Conservation (phyloP, 2,888 invertebrate species). For the Hedychridium roseum region DNA sequence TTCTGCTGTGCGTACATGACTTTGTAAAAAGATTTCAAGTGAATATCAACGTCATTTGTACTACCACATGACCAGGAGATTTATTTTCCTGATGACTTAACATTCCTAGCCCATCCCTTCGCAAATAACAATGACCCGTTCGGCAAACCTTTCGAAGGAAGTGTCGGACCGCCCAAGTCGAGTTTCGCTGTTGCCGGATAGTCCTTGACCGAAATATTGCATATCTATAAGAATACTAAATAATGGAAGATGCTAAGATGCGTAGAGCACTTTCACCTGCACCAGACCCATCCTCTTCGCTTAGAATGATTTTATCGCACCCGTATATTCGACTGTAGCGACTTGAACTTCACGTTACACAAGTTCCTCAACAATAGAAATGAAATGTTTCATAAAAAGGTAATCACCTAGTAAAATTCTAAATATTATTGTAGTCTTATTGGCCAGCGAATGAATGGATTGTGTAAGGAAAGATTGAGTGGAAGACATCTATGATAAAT, state of each 20-base stretch:
- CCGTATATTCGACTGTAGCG: slow-evolving; percentile 23
- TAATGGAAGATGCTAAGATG: slow-evolving; percentile 43
- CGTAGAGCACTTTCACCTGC: slow-evolving; percentile 36
- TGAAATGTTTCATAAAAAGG: slow-evolving; percentile 2
- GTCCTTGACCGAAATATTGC: slow-evolving; percentile 55
- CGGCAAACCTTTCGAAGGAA: slow-evolving; percentile 37
- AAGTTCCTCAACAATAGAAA: not conserved
- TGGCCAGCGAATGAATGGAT: not conserved
- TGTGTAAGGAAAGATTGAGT: not conserved
- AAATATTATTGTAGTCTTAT: slow-evolving; percentile 1
- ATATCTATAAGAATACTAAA: slow-evolving; percentile 46
- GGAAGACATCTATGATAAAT: slow-evolving; percentile 3
- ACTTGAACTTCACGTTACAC: not conserved
- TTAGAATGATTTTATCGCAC: slow-evolving; percentile 21
- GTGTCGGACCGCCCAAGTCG: slow-evolving; percentile 33
- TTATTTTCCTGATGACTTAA: too few species aligned
- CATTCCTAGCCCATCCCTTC: too few species aligned
- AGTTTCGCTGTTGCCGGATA: slow-evolving; percentile 31
- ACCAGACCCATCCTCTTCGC: slow-evolving; percentile 23
- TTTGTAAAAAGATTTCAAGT: too few species aligned
- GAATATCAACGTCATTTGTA: too few species aligned
- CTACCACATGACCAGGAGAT: too few species aligned
- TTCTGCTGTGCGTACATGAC: too few species aligned
- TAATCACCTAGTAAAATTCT: too few species aligned
- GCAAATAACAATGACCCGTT: slow-evolving; percentile 14